Evolutionary conservation across 2,888 invertebrate species (phyloP).

Genomic region (Brachypterus glaber): DNA sequence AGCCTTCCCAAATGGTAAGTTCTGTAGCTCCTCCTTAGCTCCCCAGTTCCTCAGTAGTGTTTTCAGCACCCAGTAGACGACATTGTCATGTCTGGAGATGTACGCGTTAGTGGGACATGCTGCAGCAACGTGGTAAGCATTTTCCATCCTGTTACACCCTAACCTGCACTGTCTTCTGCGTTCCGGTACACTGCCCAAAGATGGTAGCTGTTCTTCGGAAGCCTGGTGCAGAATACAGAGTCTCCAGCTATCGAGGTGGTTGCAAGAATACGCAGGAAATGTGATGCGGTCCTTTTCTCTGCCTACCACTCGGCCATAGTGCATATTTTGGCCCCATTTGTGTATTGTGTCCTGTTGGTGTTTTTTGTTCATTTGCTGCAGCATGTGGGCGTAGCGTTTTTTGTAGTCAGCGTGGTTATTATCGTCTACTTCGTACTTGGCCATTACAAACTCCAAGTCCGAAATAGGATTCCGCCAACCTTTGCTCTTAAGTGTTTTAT

Average conservation of each 20-base stretch:
- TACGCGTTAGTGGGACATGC: not conserved
- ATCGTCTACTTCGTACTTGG: no score
- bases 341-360: not conserved
- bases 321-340: not conserved
- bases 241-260: not conserved
- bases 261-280: not conserved
- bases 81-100: slow-evolving; percentile 4
- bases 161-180: not conserved
- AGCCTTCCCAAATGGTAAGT: not conserved
- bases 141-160: not conserved
- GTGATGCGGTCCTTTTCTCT: not conserved
- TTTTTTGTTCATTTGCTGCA: not conserved
- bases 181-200: not conserved
- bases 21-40: not conserved
- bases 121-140: not conserved
- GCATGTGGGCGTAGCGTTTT: not conserved
- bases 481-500: not conserved
- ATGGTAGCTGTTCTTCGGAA: no score
- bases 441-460: not conserved
- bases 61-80: not conserved
- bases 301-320: not conserved
- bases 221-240: not conserved
- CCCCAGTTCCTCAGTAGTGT: not conserved
- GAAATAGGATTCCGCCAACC: not conserved
- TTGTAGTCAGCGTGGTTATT: no score